These are phyloP conservation scores for Onchidella celtica DNA, from an alignment of 2,888 invertebrate species.

Conservation along the genomic window DNA sequence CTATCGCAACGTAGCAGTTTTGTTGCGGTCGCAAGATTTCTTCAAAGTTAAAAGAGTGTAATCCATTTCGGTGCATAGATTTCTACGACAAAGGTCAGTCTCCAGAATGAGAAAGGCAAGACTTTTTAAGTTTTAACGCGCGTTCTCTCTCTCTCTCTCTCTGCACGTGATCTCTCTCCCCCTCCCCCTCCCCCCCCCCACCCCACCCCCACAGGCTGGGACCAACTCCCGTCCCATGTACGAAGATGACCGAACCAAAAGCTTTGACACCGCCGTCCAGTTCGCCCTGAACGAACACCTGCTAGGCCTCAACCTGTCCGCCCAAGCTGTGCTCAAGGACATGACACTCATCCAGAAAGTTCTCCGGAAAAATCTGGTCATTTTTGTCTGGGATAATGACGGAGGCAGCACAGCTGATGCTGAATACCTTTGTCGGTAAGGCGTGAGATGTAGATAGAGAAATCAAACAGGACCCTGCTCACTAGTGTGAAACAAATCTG, in stretches of 20 bases:
- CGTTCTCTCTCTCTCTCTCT: too few species aligned
- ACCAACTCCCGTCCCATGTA: too few species aligned
- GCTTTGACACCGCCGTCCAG: neutral
- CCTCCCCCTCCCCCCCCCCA: too few species aligned
- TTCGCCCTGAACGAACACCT: constrained; percentile 22
- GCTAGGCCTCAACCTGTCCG: neutral
- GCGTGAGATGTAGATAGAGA: too few species aligned
- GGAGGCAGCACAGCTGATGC: too few species aligned
- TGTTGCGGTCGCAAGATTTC: neutral
- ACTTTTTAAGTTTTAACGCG: neutral
- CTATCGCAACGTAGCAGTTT: neutral
- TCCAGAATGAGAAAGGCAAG: neutral
- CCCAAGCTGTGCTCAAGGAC: neutral
- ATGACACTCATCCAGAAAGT: neutral
- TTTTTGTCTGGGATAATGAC: constrained; percentile 11
- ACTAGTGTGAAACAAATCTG: too few species aligned
- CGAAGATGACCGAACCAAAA: neutral
- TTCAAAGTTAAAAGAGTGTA: neutral
- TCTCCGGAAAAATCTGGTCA: neutral
- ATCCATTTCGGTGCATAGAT: too few species aligned
- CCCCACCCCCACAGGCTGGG: too few species aligned
- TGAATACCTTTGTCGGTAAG: too few species aligned
- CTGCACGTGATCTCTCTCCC: too few species aligned
- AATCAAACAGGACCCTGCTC: too few species aligned
- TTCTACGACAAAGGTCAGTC: neutral